A percentile compares a stretch with the other conserved stretches of the same genome.
phyloP scores from a whole-genome alignment of 2,113 vertebrate genomes.

The Zosterops lateralis region DNA sequence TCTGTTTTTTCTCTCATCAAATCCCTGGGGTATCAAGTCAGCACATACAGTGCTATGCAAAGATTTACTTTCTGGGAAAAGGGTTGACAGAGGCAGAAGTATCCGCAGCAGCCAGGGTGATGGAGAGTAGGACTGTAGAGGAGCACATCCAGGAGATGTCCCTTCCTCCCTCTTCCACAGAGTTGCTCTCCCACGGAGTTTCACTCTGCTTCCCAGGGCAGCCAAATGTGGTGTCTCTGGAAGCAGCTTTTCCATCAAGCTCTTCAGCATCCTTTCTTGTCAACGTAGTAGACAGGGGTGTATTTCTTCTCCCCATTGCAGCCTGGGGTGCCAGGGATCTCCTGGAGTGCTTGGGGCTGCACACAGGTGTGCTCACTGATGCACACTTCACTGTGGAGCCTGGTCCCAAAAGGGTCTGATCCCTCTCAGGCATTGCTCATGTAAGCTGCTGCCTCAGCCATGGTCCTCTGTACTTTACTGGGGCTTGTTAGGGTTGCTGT shows the following conservation, averaged over 20 bases:
- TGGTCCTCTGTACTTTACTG: not conserved
- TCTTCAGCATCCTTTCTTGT: not conserved
- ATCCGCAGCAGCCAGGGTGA: not conserved
- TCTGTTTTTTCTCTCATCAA: not conserved
- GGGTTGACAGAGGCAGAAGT: not conserved
- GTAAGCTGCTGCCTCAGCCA: not conserved
- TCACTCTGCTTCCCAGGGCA: not conserved
- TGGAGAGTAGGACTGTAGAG: not conserved
- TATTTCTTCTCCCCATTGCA: not conserved
- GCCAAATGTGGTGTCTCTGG: not conserved
- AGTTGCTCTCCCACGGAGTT: not conserved
- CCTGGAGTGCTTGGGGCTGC: not conserved
- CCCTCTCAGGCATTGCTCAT: not conserved
- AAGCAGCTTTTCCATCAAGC: not conserved
- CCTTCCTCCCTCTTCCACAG: not conserved
- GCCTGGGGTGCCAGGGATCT: not conserved
- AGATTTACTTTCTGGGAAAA: not conserved
- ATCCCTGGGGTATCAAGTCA: not conserved
- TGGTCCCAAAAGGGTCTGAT: not conserved
- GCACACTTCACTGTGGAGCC: not conserved
- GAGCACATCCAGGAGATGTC: not conserved
- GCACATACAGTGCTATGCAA: not conserved
- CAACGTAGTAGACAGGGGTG: fast-evolving
- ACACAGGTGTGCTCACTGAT: not conserved
- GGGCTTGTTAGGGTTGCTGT: not conserved